Evolutionary conservation across 1,140 invertebrate species (phyloP), one percentile per base, ranked within the genome.

Genomic region (Phymorhynchus buccinoides): DNA sequence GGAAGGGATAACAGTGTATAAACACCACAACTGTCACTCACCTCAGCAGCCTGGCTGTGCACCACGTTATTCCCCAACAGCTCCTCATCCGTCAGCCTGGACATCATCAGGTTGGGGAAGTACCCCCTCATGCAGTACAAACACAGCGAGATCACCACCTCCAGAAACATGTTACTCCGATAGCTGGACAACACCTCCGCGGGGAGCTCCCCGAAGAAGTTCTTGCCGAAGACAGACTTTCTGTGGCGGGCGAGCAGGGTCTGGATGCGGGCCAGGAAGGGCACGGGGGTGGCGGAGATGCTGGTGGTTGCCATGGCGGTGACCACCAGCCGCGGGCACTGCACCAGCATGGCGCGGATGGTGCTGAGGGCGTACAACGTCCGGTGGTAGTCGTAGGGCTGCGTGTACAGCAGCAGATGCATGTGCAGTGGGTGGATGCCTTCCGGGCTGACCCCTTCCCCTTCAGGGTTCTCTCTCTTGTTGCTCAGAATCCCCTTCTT

Each of bases 121-220:
- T 96, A 97, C 79, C 96, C 96, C 77, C 96, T 94, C 0, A 96
- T 95, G 91, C 96, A 97, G 92, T 97, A 97, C 80, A 98, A 93
- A 91, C 96, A 96, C 39, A 96, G 94, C 0, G 95, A 95, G 83
- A 98, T 95, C 30, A 97, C 92, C 27, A 97, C 95, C 92, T 98
- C 97, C 44, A 98, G 93, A 90, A 97, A 97, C 96, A 97, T 97
- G 89, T 95, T 96, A 77, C 96, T 97, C 3, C 96, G 91, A 88
- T 93, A 94, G 82, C 92, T 93, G 73, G 92, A 93, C 78, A 94
- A 87, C 52, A 95, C 91, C 71, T 95, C 94, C 71, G 92, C 93
- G 1, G 95, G 90, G 81, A 94, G 88, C 78, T 96, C 96, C 7
- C 96, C 96, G 86, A 95, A 94, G 92, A 97, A 97, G 82, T 96